A percentile compares a stretch with the other conserved stretches of the same genome.
Evolutionary conservation across 2,113 vertebrate species (phyloP).

Genomic region (Vicugna pacos): DNA sequence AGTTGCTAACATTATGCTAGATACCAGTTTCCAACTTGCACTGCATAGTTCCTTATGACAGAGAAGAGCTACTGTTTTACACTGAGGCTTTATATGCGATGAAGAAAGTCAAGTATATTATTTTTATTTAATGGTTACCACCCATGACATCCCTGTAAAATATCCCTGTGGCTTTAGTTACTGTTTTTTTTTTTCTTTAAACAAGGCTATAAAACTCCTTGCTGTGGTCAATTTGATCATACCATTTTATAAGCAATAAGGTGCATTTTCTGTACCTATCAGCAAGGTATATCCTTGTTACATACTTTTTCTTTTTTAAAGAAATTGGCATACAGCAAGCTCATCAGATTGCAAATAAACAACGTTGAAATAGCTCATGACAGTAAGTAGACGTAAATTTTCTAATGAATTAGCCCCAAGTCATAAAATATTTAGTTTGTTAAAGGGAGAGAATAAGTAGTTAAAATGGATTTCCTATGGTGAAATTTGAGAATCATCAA

Average conservation of each 20-base stretch:
- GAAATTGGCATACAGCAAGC: neutral
- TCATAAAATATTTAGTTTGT: constrained; percentile 68
- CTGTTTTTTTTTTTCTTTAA: neutral
- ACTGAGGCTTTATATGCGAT: neutral
- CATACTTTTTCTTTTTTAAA: neutral
- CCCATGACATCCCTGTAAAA: constrained; percentile 50
- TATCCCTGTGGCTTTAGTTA: neutral
- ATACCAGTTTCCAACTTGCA: constrained; percentile 19
- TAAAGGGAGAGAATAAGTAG: constrained; percentile 60
- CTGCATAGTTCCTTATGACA: neutral
- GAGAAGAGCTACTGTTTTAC: neutral
- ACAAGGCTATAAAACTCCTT: constrained; percentile 2
- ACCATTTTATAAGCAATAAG: constrained; percentile 40
- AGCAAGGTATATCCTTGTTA: neutral
- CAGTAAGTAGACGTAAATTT: constrained; percentile 70
- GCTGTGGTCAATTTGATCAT: constrained; percentile 52
- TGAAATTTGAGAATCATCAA: constrained; percentile 72
- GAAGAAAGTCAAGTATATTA: constrained; percentile 55
- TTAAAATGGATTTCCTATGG: constrained; percentile 74
- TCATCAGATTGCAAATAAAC: constrained; percentile 57
- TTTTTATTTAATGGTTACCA: constrained; percentile 23
- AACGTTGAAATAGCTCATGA: constrained; percentile 44
- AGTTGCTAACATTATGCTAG: constrained; percentile 46
- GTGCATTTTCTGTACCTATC: constrained; percentile 48
- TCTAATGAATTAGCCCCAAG: constrained; percentile 63